These are phyloP conservation scores for Catamblyrhynchus diadema DNA, from an alignment of 2,797 vertebrate species.

Conservation along the genomic window DNA sequence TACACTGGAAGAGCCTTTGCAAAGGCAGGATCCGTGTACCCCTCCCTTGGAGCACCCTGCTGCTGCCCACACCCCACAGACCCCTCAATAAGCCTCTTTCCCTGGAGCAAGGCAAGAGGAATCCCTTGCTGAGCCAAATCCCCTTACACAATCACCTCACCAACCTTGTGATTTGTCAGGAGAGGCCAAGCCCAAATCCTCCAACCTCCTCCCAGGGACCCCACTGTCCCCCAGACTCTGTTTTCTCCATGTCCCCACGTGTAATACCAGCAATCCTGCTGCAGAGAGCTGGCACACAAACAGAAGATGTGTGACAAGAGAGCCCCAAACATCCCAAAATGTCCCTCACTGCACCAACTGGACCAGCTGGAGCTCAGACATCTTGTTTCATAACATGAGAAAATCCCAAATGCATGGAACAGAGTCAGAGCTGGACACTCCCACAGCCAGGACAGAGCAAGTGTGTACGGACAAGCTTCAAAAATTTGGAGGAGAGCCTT, in stretches of 20 bases:
- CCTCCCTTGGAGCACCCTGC: not conserved
- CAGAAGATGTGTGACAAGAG: not conserved
- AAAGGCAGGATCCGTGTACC: not conserved
- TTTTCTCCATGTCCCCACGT: not conserved
- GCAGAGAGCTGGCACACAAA: not conserved
- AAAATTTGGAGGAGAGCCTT: not conserved
- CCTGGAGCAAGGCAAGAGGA: not conserved
- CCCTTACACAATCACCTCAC: not conserved
- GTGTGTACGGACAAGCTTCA: not conserved
- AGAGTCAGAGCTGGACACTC: not conserved
- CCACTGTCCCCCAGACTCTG: not conserved
- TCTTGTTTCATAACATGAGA: not conserved
- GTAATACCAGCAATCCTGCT: not conserved
- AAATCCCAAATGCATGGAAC: not conserved
- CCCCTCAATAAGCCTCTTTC: not conserved
- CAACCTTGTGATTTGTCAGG: not conserved
- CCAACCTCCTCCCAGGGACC: not conserved
- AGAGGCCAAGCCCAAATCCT: not conserved
- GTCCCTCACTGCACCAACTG: not conserved
- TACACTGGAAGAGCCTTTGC: not conserved
- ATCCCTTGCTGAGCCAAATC: not conserved
- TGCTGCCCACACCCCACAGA: not conserved
- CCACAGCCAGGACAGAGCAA: not conserved
- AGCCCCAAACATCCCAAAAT: not conserved
- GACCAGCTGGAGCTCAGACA: not conserved